Evolutionary conservation across 2,113 vertebrate genomes (phyloP).

Genomic region (Sceloporus tristichus): DNA sequence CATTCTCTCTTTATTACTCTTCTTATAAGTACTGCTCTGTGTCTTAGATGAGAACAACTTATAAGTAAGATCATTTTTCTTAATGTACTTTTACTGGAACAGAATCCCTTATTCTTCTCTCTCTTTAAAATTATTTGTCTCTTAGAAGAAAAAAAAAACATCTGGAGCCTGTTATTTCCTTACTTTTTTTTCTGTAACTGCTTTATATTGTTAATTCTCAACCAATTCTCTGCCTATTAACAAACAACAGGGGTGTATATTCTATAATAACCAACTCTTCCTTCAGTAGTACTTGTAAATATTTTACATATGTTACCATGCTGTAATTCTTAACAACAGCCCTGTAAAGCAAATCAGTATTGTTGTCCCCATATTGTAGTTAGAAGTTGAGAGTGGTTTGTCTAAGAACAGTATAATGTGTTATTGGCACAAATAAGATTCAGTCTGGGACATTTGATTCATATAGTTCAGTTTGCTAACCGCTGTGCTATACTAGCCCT

Average conservation of each 20-base stretch:
- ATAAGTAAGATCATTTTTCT: neutral
- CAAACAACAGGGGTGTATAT: neutral
- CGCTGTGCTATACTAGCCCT: neutral
- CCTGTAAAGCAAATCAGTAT: too few species aligned
- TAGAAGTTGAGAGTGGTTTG: too few species aligned
- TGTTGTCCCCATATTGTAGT: too few species aligned
- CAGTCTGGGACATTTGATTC: neutral
- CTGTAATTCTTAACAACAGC: too few species aligned
- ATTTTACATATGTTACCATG: neutral
- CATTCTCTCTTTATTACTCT: too few species aligned
- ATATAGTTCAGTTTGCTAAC: neutral
- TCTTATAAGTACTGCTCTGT: too few species aligned
- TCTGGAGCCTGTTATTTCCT: neutral
- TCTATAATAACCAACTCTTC: neutral
- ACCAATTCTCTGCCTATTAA: neutral
- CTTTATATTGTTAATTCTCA: neutral
- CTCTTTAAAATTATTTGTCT: neutral
- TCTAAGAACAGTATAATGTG: too few species aligned
- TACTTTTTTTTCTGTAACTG: neutral
- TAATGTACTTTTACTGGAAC: neutral
- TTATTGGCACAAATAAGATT: too few species aligned
- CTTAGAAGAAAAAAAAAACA: neutral
- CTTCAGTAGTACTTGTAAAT: neutral
- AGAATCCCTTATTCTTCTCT: neutral
- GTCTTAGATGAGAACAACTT: too few species aligned